phyloP scores from a whole-genome alignment of 1,140 invertebrate species.

The Frieseomelitta varia region DNA sequence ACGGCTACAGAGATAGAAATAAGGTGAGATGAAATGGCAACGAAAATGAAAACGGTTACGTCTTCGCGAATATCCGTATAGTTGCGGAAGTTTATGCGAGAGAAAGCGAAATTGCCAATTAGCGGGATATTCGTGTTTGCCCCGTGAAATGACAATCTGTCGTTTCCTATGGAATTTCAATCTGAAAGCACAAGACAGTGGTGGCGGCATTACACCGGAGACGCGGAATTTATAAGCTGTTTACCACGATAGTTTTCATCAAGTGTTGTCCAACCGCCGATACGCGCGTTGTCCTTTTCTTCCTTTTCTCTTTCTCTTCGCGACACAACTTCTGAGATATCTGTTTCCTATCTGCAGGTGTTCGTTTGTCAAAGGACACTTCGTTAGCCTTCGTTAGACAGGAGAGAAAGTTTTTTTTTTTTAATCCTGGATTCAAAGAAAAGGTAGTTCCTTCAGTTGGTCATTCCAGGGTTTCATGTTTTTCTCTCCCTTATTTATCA shows the following conservation, averaged over 20 bases:
- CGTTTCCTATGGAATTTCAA: constrained; percentile 1
- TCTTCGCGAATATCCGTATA: background rate
- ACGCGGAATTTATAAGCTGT: background rate
- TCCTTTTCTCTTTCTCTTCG: background rate
- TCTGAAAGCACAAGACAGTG: background rate
- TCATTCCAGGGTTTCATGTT: background rate
- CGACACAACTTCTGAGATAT: background rate
- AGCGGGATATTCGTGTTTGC: constrained; percentile 11
- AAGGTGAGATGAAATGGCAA: constrained; percentile 8
- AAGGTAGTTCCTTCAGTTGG: background rate
- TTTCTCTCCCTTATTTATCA: background rate
- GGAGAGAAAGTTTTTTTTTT: constrained; percentile 1
- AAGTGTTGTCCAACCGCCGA: background rate
- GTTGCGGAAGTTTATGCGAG: background rate
- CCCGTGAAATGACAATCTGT: constrained; percentile 14
- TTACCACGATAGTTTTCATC: background rate
- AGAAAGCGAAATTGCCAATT: constrained; percentile 37
- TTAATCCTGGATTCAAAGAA: constrained; percentile 18
- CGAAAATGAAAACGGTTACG: constrained; percentile 23
- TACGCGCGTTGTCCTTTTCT: too few species aligned
- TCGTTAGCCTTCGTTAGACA: background rate
- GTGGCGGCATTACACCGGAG: background rate
- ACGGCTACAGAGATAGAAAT: background rate
- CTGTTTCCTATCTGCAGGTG: background rate
- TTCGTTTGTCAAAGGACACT: background rate